These are phyloP conservation scores for Ormyrus thymus DNA, from an alignment of 2,888 invertebrate species.

Conservation along the genomic window DNA sequence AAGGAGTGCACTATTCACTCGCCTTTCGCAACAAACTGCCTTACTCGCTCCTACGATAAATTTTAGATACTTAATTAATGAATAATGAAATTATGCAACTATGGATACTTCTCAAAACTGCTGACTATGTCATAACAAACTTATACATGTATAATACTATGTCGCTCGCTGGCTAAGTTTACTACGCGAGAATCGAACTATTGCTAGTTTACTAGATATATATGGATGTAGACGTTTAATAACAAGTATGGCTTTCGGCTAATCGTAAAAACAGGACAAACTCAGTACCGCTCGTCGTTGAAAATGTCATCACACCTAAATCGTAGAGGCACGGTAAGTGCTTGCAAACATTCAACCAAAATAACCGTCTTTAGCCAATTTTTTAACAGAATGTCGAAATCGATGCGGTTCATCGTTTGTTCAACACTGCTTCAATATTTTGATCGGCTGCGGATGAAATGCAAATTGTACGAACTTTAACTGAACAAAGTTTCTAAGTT, in stretches of 20 bases:
- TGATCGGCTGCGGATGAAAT: too few relatives aligned
- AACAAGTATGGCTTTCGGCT: conserved; percentile 9
- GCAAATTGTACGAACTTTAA: background rate
- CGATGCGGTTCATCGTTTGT: too few relatives aligned
- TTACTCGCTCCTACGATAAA: conserved; percentile 51
- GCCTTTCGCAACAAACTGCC: conserved; percentile 51
- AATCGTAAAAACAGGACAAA: conserved; percentile 29
- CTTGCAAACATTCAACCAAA: conserved; percentile 17
- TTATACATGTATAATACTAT: background rate
- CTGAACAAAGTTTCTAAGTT: background rate
- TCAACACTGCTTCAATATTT: too few relatives aligned
- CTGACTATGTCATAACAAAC: conserved; percentile 2
- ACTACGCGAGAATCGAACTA: conserved; percentile 28
- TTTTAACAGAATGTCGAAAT: too few relatives aligned
- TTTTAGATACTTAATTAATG: conserved; percentile 44
- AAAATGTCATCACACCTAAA: conserved; percentile 42
- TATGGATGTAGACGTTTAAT: conserved; percentile 21
- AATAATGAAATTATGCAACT: conserved; percentile 48
- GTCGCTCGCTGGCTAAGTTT: conserved; percentile 39
- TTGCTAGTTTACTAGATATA: conserved; percentile 33
- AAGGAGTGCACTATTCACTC: conserved; percentile 42
- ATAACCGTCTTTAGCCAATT: too few relatives aligned
- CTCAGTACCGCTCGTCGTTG: conserved; percentile 21
- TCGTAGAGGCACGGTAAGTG: conserved; percentile 15
- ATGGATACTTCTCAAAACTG: conserved; percentile 38